Conservation (phyloP, 2,888 invertebrate genomes). For the Gisinianus flammeolus region DNA sequence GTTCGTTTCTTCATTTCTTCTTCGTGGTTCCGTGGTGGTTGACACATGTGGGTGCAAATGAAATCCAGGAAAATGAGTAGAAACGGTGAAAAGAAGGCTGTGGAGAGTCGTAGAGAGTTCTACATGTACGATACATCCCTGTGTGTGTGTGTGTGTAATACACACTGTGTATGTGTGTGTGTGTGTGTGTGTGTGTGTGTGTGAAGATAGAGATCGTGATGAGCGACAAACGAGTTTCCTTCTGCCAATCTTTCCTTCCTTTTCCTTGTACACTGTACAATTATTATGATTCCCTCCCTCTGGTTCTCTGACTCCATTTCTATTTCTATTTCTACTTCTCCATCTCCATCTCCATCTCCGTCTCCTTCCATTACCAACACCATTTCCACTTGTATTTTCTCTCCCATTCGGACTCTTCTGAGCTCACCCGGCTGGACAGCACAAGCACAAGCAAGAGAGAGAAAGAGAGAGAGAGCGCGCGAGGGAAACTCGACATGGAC, state of each 20-base stretch:
- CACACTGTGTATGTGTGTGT: too few relatives aligned
- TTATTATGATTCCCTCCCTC: neutral
- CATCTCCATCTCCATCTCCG: neutral
- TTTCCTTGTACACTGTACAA: neutral
- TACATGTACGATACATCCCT: neutral
- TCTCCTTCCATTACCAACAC: neutral
- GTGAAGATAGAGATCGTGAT: neutral
- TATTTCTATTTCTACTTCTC: neutral
- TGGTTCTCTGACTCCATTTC: too few relatives aligned
- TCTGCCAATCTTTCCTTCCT: slow-evolving; percentile 1
- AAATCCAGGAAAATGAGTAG: slow-evolving; percentile 7
- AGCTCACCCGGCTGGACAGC: neutral
- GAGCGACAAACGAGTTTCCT: slow-evolving; percentile 16
- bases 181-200: too few relatives aligned
- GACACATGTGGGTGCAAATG: slow-evolving; percentile 4
- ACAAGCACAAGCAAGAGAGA: slow-evolving; percentile 1
- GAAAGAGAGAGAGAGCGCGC: neutral
- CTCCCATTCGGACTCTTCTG: neutral
- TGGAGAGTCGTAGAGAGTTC: neutral
- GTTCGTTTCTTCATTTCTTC: too few relatives aligned
- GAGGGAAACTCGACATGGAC: too few relatives aligned
- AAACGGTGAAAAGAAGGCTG: neutral
- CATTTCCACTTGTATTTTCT: neutral
- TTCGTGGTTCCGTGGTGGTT: too few relatives aligned
- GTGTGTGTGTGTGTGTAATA: too few relatives aligned